A percentile compares a stretch with the other conserved stretches of the same genome.
Evolutionary conservation across 2,888 invertebrate genomes (phyloP).

Genomic region (Heliothis peltigera): DNA sequence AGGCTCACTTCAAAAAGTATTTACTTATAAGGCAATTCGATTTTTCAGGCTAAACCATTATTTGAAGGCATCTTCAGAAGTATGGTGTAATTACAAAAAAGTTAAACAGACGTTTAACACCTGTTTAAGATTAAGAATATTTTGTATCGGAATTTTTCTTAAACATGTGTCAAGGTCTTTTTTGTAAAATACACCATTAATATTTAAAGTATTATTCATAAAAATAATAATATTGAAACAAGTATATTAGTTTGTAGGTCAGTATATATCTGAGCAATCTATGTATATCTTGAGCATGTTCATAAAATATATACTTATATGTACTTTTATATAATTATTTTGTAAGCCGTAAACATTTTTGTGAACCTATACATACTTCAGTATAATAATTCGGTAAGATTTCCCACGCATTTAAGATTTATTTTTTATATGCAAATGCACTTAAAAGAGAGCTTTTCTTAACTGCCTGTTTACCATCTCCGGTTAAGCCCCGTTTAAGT

Average conservation of each 20-base stretch:
- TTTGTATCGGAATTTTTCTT: too few relatives aligned
- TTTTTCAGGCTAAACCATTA: not conserved
- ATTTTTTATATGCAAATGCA: conserved; percentile 40
- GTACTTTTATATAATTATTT: conserved; percentile 28
- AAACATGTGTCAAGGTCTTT: too few relatives aligned
- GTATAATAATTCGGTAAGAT: conserved; percentile 5
- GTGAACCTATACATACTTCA: conserved; percentile 16
- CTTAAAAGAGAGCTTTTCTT: conserved; percentile 42
- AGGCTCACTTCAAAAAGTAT: not conserved
- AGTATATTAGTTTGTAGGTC: not conserved
- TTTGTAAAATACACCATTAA: too few relatives aligned
- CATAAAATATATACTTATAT: conserved; percentile 25
- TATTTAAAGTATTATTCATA: not conserved
- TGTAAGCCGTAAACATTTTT: conserved; percentile 19
- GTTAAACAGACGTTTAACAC: too few relatives aligned
- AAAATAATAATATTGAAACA: not conserved
- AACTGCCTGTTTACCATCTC: not conserved
- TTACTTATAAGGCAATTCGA: not conserved
- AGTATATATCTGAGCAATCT: conserved; percentile 41
- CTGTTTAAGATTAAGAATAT: too few relatives aligned
- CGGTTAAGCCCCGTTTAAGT: not conserved
- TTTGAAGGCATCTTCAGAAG: not conserved
- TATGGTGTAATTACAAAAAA: too few relatives aligned
- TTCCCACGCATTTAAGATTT: conserved; percentile 13
- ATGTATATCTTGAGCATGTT: conserved; percentile 53